phyloP scores from a whole-genome alignment of 1,140 invertebrate species.

The Elysia chlorotica region DNA sequence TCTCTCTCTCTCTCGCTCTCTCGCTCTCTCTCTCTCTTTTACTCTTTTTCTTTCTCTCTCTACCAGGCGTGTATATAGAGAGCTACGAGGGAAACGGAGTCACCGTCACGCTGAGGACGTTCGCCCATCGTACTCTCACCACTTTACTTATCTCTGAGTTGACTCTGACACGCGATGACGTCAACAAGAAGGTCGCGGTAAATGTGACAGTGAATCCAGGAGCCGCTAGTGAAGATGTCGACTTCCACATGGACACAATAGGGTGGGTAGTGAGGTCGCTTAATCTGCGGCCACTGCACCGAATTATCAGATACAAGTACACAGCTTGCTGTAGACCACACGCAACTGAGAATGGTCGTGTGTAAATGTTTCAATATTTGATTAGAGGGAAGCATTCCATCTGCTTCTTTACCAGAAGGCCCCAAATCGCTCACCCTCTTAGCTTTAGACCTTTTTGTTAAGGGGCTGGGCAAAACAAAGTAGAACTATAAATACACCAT shows the following conservation, averaged over 20 bases:
- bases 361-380: too few relatives aligned
- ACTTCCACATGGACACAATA: constrained; percentile 21
- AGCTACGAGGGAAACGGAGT: constrained; percentile 27
- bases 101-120: constrained; percentile 34
- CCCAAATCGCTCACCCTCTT: too few relatives aligned
- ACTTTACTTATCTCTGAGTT: constrained; percentile 47
- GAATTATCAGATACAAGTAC: too few relatives aligned
- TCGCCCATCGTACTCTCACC: constrained; percentile 46
- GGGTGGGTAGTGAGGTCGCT: background rate
- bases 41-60: background rate
- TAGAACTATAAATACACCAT: too few relatives aligned
- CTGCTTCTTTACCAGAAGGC: too few relatives aligned
- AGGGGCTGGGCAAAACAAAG: too few relatives aligned
- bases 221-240: constrained; percentile 22
- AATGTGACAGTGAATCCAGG: constrained; percentile 30
- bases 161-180: constrained; percentile 17
- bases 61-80: constrained; percentile 44
- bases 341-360: too few relatives aligned
- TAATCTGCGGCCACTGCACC: background rate
- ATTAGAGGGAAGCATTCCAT: too few relatives aligned
- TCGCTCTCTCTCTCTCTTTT: background rate
- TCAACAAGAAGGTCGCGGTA: constrained; percentile 19
- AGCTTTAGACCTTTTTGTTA: too few relatives aligned
- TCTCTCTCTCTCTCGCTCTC: background rate
- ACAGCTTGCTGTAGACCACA: too few relatives aligned